phyloP scores from a whole-genome alignment of 2,113 vertebrate genomes.

The Eublepharis macularius region DNA sequence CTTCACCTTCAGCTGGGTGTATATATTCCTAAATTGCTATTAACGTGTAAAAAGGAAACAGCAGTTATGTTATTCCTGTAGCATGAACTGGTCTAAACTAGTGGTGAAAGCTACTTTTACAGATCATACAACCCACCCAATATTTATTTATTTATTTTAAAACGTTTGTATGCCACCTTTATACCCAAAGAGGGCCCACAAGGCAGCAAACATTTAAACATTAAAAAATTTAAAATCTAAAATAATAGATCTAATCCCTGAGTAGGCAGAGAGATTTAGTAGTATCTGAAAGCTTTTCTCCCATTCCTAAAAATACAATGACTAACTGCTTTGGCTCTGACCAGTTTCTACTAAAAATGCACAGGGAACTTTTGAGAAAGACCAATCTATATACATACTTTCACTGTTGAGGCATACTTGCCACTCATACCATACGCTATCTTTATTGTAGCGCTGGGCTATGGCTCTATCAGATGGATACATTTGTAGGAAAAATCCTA shows the following conservation, averaged over 20 bases:
- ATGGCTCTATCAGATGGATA: not conserved
- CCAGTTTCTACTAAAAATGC: not conserved
- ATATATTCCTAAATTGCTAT: not conserved
- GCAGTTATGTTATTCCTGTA: not conserved
- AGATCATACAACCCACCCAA: not conserved
- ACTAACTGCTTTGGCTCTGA: not conserved
- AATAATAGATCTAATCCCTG: not conserved
- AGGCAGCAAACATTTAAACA: too few species aligned
- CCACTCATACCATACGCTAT: not conserved
- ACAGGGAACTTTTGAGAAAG: not conserved
- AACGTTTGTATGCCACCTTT: too few species aligned
- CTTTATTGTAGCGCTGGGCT: not conserved
- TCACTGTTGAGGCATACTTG: not conserved
- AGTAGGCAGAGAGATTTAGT: not conserved
- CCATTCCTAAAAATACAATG: not conserved
- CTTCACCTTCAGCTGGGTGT: not conserved
- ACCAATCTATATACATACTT: not conserved
- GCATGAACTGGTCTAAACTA: not conserved
- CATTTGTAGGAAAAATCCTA: not conserved
- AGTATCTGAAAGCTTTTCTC: not conserved
- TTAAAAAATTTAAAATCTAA: too few species aligned
- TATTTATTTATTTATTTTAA: too few species aligned
- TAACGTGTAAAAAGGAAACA: not conserved
- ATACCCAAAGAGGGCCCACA: too few species aligned
- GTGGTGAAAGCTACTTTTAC: not conserved